phyloP scores from a whole-genome alignment of 1,140 invertebrate species.

The Agrypnia vestita region DNA sequence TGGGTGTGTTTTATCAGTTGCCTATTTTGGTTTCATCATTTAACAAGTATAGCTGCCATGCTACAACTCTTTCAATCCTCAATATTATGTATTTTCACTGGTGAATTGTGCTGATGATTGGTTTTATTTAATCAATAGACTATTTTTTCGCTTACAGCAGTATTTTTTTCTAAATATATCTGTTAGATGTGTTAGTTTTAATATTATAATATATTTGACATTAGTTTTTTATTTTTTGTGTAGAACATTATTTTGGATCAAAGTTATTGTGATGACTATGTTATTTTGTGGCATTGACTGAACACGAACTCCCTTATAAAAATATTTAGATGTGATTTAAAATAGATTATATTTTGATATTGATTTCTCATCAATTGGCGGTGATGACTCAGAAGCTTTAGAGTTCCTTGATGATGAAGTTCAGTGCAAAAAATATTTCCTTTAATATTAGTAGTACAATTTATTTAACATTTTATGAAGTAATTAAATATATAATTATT shows the following conservation, averaged over 20 bases:
- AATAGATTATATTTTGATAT: not conserved
- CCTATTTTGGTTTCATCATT: not conserved
- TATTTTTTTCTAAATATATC: conserved; percentile 11
- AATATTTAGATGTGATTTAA: conserved; percentile 14
- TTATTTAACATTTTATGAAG: conserved; percentile 2
- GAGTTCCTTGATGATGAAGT: not conserved
- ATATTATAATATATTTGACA: conserved; percentile 28
- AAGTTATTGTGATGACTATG: conserved; percentile 8
- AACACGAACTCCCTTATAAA: conserved; percentile 6
- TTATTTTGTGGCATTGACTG: conserved; percentile 25
- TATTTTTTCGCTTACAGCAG: conserved; percentile 11
- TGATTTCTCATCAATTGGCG: not conserved
- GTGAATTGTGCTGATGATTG: conserved; percentile 17
- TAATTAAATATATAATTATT: not conserved
- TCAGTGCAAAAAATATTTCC: not conserved
- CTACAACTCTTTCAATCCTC: not conserved
- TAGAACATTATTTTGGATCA: conserved; percentile 10
- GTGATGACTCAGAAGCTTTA: not conserved
- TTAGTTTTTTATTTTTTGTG: conserved; percentile 15
- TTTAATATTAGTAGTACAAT: conserved; percentile 8
- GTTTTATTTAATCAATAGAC: conserved; percentile 16
- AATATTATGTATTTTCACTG: conserved; percentile 3
- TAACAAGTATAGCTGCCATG: not conserved
- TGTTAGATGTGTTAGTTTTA: not conserved
- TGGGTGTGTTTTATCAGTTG: not conserved